Base-by-base conservation (phyloP, 2,888 invertebrate species). In the Oligia latruncula region DNA sequence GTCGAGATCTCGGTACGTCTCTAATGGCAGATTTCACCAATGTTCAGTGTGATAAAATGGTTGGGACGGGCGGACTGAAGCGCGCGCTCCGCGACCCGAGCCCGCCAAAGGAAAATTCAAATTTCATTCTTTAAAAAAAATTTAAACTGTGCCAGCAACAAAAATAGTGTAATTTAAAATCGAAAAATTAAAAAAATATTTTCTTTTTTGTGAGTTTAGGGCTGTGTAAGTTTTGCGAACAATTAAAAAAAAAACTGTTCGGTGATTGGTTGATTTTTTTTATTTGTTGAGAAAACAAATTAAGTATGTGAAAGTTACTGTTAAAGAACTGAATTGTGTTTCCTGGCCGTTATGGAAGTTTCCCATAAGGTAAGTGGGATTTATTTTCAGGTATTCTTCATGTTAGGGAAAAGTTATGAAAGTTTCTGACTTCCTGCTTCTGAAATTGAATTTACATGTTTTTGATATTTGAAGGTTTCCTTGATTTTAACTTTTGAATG, bases 11-110 rank as follows among this genome's bases (percentile, higher is more conserved):
- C n/a, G 84, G 91, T 80, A 91, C 96, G 90, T 91, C 96, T 89
- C 95, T 96, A 95, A 90, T 87, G 90, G 92, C 90, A 93, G 94
- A 95, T 95, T 95, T 94, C 92, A 91, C 91, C 91, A 92, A 90
- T 91, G 92, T 92, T 95, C 96, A 96, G 96, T 96, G 92, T 94
- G 95, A 95, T 95, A 95, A 95, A 95, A 95, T 95, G 95, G 93
- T 93, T 90, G 94, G 90, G 90, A 90, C 90, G 91, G 91, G 93
- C 93, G 94, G 95, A 91, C 92, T 94, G 90, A 91, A 92, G 88
- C 92, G 93, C 92, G 91, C 92, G 92, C 88, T 90, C 90, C 90
- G 87, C 90, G 89, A 87, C 90, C 88, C 88, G 86, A 93, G 93
- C 95, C 94, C 96, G 95, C 95, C 95, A 94, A 91, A 92, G 92